These are phyloP conservation scores for Aurelia sp. DNA, from an alignment of 30 jellyfish, hydroid and myxozoan species.

Conservation along the genomic window DNA sequence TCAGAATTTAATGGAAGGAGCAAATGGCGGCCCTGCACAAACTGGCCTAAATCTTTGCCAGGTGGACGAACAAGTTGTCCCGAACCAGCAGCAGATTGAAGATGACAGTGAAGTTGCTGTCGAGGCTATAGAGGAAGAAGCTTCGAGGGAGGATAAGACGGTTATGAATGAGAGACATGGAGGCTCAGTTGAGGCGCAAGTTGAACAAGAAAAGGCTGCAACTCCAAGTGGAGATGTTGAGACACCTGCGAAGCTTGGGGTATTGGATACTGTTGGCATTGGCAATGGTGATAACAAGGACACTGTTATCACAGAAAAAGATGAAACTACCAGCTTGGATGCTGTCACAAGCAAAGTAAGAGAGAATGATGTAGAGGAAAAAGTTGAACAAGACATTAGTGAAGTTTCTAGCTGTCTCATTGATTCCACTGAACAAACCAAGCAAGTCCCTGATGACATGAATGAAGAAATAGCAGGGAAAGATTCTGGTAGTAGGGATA, in stretches of 20 bases:
- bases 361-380: not conserved
- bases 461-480: not conserved
- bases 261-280: not conserved
- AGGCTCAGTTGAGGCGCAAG: not conserved
- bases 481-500: not conserved
- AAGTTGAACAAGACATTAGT: too few species aligned
- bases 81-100: too few species aligned
- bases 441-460: not conserved
- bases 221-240: not conserved
- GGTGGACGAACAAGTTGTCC: too few species aligned
- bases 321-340: too few species aligned
- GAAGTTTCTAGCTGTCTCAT: too few species aligned
- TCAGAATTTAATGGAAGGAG: too few species aligned
- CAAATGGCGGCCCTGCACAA: too few species aligned
- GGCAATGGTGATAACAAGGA: too few species aligned
- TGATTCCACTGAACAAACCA: too few species aligned
- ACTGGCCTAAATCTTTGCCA: too few species aligned
- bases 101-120: not conserved
- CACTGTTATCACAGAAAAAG: too few species aligned
- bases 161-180: not conserved
- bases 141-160: not conserved
- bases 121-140: not conserved
- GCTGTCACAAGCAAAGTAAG: too few species aligned
- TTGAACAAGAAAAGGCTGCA: not conserved
- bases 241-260: not conserved